These are phyloP conservation scores for Parazoanthus swiftii DNA, from an alignment of 92 coral and sea anemone genomes.

Conservation along the genomic window DNA sequence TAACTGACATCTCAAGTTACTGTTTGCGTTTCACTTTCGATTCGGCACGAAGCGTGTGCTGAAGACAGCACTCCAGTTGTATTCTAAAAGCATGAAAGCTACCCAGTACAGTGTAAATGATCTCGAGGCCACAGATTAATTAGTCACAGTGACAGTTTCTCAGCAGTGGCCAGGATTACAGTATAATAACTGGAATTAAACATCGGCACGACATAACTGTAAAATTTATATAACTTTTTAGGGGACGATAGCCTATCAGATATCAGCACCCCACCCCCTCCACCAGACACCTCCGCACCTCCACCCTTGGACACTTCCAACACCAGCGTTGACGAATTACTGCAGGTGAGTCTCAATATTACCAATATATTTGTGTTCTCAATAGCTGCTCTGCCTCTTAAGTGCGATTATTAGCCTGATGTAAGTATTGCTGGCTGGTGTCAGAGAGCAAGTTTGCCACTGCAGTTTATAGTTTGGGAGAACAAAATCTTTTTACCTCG, in stretches of 20 bases:
- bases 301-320: conserved; percentile 38
- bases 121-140: not conserved
- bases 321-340: conserved; percentile 80
- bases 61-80: too few relatives aligned
- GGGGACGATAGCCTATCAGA: conserved; percentile 31
- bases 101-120: too few relatives aligned
- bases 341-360: conserved; percentile 68
- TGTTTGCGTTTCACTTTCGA: too few relatives aligned
- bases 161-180: not conserved
- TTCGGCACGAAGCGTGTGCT: too few relatives aligned
- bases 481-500: too few relatives aligned
- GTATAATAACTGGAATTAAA: not conserved
- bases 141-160: not conserved
- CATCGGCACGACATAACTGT: not conserved
- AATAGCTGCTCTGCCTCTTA: not conserved
- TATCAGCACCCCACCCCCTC: conserved; percentile 38
- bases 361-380: not conserved
- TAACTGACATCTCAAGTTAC: too few relatives aligned
- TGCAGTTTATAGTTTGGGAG: too few relatives aligned
- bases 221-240: not conserved
- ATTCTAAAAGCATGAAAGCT: too few relatives aligned
- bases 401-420: too few relatives aligned
- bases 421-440: too few relatives aligned
- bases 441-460: too few relatives aligned
- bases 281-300: conserved; percentile 37